Base-by-base conservation (phyloP, 1,140 invertebrate genomes). In the Eupeodes corollae region DNA sequence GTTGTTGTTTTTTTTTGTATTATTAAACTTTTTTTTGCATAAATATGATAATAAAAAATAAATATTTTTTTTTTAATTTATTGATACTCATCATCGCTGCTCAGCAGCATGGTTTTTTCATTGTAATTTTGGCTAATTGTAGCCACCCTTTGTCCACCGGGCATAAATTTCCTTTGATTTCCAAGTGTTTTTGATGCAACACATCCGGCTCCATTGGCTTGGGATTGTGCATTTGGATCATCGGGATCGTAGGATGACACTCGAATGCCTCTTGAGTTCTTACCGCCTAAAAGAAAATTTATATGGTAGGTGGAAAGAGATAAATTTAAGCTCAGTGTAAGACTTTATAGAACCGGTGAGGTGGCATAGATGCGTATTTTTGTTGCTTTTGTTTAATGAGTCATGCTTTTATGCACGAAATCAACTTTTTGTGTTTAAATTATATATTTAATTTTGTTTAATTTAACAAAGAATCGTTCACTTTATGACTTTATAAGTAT, bases 1-100 rank as follows among this genome's bases (percentile, higher is more conserved):
- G n/a, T n/a, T n/a, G n/a, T n/a, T n/a, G n/a, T n/a, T 26, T 26
- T 8, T 26, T 26, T 26, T 26, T 26, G 21, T 26, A 5, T 26
- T 8, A 26, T 26, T 26, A 26, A 26, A 5, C 8, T 26, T 26
- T 26, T 26, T 26, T 26, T 26, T 26, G 21, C 21, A 26, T 26
- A 26, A 26, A 26, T n/a, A 26, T 26, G 21, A 8, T 26, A 26
- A 26, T 26, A 26, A 5, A 26, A 26, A 26, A 26, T 5, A 26
- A 26, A 26, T 26, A 21, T 33, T 30, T 43, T 33, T 31, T 31
- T 12, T n/a, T 21, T 43, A 16, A 32, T 69, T 72, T 78, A 94
- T 76, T 91, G 89, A 73, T 94, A 94, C 72, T 97, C 93, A 70
- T 97, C 93, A 69, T 97, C 93, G 48, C 91, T 95, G 72, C 89